Percentiles rank a stretch among this genome's conserved stretches.
phyloP scores from a whole-genome alignment of 2,797 vertebrate genomes.

The Enteromius fasciolatus region DNA sequence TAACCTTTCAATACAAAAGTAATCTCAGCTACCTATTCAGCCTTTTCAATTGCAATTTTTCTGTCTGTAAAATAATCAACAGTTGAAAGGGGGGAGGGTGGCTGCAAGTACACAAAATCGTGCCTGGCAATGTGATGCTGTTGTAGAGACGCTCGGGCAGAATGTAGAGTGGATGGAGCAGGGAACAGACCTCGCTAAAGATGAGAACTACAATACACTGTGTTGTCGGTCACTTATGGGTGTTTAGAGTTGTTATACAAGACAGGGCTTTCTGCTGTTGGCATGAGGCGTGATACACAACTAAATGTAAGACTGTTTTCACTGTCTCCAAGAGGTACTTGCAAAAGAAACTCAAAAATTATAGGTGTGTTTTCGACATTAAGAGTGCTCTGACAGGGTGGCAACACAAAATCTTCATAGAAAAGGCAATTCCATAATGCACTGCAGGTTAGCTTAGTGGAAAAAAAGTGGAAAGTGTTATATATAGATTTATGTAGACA shows the following conservation, averaged over 20 bases:
- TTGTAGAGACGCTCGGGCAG: not conserved
- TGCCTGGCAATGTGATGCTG: slow-evolving; percentile 20
- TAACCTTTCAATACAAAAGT: slow-evolving; percentile 55
- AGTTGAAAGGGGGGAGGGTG: slow-evolving; percentile 13
- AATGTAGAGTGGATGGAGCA: slow-evolving; percentile 33
- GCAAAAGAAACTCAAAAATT: not conserved
- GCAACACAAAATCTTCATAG: not conserved
- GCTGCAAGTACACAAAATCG: slow-evolving; percentile 27
- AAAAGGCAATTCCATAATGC: not conserved
- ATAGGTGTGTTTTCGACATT: not conserved
- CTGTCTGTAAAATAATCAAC: slow-evolving; percentile 50
- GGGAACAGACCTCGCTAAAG: not conserved
- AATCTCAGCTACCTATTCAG: slow-evolving; percentile 42
- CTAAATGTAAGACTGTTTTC: slow-evolving; percentile 48
- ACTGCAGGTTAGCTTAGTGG: not conserved
- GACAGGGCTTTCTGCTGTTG: not conserved
- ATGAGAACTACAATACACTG: not conserved
- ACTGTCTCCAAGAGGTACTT: slow-evolving; percentile 44
- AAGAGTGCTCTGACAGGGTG: not conserved
- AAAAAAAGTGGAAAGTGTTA: not conserved
- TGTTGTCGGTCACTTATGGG: slow-evolving; percentile 13
- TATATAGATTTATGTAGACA: not conserved
- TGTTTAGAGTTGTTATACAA: not conserved
- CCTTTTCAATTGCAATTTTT: slow-evolving; percentile 49
- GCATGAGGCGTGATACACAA: not conserved